Evolutionary conservation across 2,797 vertebrate genomes (phyloP).

Genomic region (Mus spretus): DNA sequence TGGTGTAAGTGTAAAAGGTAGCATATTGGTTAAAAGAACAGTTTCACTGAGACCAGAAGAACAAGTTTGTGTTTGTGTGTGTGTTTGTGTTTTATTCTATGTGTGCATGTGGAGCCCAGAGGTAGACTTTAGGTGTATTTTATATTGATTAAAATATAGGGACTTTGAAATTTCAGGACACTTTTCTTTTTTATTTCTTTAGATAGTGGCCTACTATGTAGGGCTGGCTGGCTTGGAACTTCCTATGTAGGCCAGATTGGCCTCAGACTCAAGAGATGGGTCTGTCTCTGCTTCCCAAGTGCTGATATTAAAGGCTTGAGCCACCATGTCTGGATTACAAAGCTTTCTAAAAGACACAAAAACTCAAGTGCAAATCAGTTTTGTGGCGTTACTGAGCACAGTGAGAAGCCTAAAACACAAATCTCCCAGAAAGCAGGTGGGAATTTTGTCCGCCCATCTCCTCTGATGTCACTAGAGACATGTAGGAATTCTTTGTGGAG

Average conservation of each 20-base stretch:
- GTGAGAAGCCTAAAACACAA: slow-evolving; percentile 73
- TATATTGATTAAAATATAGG: slow-evolving; percentile 75
- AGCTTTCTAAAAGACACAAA: slow-evolving; percentile 73
- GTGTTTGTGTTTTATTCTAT: neutral
- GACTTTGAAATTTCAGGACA: slow-evolving; percentile 71
- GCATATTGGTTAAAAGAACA: neutral
- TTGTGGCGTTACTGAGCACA: slow-evolving; percentile 76
- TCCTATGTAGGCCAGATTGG: neutral
- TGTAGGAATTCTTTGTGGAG: slow-evolving; percentile 73
- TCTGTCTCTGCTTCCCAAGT: neutral
- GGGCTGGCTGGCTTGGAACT: neutral
- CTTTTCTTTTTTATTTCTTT: neutral
- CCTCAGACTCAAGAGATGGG: neutral
- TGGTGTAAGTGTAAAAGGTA: neutral
- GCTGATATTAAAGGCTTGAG: neutral
- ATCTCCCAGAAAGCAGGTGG: slow-evolving; percentile 82
- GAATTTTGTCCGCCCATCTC: slow-evolving; percentile 64
- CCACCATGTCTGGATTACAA: neutral
- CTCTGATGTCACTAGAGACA: slow-evolving; percentile 78
- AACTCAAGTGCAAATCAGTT: slow-evolving; percentile 78
- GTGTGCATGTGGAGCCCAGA: neutral
- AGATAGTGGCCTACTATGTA: neutral
- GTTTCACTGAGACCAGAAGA: neutral
- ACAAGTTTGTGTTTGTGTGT: neutral
- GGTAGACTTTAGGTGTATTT: neutral